Conservation (phyloP, 2,797 vertebrate genomes). For the Remorina albescens region DNA sequence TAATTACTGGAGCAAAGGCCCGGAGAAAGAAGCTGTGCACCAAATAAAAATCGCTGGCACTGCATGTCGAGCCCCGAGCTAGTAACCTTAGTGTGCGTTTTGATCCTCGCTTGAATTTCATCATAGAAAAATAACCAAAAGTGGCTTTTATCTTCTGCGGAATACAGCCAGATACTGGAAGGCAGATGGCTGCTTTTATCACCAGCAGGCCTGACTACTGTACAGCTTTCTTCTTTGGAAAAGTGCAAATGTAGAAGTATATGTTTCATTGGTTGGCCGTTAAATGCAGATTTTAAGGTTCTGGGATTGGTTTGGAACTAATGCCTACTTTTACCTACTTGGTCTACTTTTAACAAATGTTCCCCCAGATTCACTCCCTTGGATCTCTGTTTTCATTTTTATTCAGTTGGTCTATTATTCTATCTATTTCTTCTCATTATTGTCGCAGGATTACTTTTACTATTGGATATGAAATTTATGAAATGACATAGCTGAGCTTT, state of each 20-base stretch:
- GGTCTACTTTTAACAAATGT: not conserved
- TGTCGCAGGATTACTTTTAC: rapidly evolving
- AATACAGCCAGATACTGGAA: constrained; percentile 51
- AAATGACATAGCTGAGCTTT: not conserved
- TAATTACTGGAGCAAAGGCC: constrained; percentile 20
- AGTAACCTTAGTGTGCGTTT: constrained; percentile 50
- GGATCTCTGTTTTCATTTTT: not conserved
- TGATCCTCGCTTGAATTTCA: constrained; percentile 71
- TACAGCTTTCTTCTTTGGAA: constrained; percentile 37
- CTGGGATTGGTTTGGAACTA: constrained; percentile 30
- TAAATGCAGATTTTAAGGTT: constrained; percentile 25
- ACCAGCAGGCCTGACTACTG: constrained; percentile 44
- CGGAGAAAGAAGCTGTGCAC: constrained; percentile 26
- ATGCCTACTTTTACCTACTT: not conserved
- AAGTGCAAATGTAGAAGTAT: constrained; percentile 30
- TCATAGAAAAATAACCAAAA: constrained; percentile 67
- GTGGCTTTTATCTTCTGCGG: constrained; percentile 61
- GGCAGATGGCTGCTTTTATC: constrained; percentile 60
- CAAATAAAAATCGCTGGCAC: constrained; percentile 55
- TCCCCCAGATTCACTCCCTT: not conserved
- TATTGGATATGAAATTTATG: not conserved
- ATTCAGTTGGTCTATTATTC: not conserved
- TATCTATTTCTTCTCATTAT: not conserved
- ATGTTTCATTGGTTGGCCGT: constrained; percentile 23
- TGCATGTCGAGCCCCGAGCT: constrained; percentile 49